Base-by-base conservation (phyloP, 2,888 invertebrate genomes). In the Agrotis exclamationis region DNA sequence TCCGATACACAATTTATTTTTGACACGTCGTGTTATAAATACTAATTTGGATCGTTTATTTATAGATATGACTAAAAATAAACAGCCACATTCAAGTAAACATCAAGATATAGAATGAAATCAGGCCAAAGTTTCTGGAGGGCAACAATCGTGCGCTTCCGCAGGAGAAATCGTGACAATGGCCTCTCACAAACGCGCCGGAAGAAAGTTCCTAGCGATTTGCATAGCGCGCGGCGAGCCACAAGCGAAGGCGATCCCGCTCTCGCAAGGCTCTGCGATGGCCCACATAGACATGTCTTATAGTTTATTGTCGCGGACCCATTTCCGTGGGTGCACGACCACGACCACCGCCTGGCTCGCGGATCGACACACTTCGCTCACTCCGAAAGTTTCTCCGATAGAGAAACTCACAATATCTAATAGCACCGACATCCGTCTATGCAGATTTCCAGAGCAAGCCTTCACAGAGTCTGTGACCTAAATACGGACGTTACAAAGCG, bases 371-470 rank as follows among this genome's bases (percentile, higher is more conserved):
- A 95, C 93, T 95, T 95, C 90, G 91, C 91, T 92, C 90, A 91
- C 92, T 93, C 93, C 91, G 92, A 95, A 95, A 94, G 95, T 96
- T 96, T 95, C 95, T 93, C 94, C 94, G 88, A 92, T 92, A 93
- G 95, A 95, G 96, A 96, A 95, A 95, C 93, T 92, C 91, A 94
- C 94, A 93, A 93, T 94, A 93, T 94, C 93, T 95, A 95, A 94
- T 94, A 93, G 92, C 93, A 90, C 93, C 91, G 83, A 94, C 95
- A 95, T 95, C 95, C 95, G 95, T 95, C 94, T 95, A 95, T 95
- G 95, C 95, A 95, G 95, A 95, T 95, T 95, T 94, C 94, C 95
- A 95, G 95, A 95, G 93, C 94, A 91, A 93, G 90, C 92, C 93
- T 94, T 91, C 92, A 92, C 89, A 87, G 87, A 90, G 89, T 91